Conservation (phyloP, 2,113 vertebrate genomes). For the Nesogale talazaci region DNA sequence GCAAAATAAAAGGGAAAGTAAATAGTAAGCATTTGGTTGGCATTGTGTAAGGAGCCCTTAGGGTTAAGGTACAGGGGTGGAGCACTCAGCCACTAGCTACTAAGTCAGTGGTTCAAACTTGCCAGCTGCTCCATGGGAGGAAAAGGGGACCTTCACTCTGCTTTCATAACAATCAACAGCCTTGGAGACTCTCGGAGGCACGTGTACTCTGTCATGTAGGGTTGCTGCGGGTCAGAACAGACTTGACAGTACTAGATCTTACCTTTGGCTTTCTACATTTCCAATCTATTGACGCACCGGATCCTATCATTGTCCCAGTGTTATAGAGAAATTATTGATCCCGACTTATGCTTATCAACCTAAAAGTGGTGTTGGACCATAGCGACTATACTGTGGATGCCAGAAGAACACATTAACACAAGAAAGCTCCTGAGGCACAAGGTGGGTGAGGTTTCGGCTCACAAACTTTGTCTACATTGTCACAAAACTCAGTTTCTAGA, state of each 20-base stretch:
- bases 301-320: not conserved
- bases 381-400: not conserved
- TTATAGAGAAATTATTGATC: not conserved
- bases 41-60: not conserved
- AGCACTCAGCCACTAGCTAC: too few species aligned
- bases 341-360: not conserved
- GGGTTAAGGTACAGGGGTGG: too few species aligned
- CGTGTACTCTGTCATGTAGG: too few species aligned
- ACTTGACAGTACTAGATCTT: too few species aligned
- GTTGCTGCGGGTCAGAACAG: too few species aligned
- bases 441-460: too few species aligned
- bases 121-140: too few species aligned
- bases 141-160: too few species aligned
- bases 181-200: too few species aligned
- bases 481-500: not conserved
- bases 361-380: not conserved
- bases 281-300: not conserved
- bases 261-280: not conserved
- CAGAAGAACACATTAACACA: not conserved
- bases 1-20: not conserved
- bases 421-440: not conserved
- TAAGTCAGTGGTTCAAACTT: too few species aligned
- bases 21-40: not conserved
- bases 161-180: too few species aligned
- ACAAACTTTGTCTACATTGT: too few species aligned